Evolutionary conservation across 2,888 invertebrate species (phyloP), one percentile per base, ranked within the genome.

Genomic region (Miltochrista miniata): DNA sequence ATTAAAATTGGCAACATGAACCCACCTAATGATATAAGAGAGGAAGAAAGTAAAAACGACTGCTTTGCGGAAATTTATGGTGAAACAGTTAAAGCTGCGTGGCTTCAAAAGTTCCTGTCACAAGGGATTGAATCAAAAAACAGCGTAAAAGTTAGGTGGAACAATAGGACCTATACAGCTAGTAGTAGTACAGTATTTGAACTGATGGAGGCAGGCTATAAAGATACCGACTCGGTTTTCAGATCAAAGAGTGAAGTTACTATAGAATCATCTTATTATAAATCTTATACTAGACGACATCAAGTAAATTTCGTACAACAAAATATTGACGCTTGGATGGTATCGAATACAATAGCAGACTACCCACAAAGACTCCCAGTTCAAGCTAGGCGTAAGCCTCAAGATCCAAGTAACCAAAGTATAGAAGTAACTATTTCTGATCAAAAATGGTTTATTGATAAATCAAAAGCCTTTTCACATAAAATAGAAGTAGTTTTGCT

Each of bases 251-350:
- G 84, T 52, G 81, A 87, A 53, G 57, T 79, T 0, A 74, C 76
- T 11, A 68, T 76, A 1, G 68, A 62, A 1, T 74, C 73, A n/a
- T 75, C 78, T 4, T 71, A 67, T 41, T 73, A 68, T 13, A 72
- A 64, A 48, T 68, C 74, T 2, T 56, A 67, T 37, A 64, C 57
- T 7, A 58, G 45, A 14, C 74, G 66, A 38, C 80, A 77, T 15
- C 69, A 68, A 37, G 75, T 79, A 0, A 79, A 81, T 50, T 86
- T 83, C 43, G 63, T 77, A n/a, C 76, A 54, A 15, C 72, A 80
- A 55, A 74, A 82, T 33, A 70, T 89, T 51, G 76, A 88, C 76
- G 85, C 88, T 1, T 90, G 85, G 83, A 87, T 90, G 88, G 70
- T 89, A 33, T 81, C 86, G 13, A 74, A 72, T 51, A 81, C 75